Base-by-base conservation (phyloP, 2,888 invertebrate genomes). In the Perizoma affinitatum region DNA sequence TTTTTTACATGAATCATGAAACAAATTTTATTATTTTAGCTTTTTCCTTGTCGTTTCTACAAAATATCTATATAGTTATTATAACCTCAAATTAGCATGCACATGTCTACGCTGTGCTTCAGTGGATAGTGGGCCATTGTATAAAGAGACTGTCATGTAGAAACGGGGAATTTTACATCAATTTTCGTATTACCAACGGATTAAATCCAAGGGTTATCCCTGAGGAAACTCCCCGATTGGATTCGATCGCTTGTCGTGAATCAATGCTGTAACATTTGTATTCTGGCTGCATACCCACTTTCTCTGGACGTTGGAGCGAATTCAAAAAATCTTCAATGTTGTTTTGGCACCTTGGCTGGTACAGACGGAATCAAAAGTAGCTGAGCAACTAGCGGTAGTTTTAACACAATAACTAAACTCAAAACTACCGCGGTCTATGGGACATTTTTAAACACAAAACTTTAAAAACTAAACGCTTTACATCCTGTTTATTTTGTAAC, bases 161-260 rank as follows among this genome's bases (percentile, higher is more conserved):
- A 73, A 56, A 75, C 75, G 76, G 80, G 79, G 84, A 85, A 83
- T 87, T 87, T 87, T 87, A 90, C 90, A 89, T 89, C 90, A 90
- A 90, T 91, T 91, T 90, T 91, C 89, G 88, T 88, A 90, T 91
- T 91, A 91, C 88, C 88, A 80, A 91, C 87, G 89, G 90, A 91
- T 91, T 91, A 90, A 89, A 90, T 87, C 85, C 81, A 84, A 85
- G 86, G 88, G 86, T 88, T 86, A 84, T 83, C 80, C 82, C 81
- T 81, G 80, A 73, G 75, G 77, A 85, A 88, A 88, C 80, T 88
- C 87, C 83, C 76, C 86, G 83, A 88, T 90, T 89, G 87, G 88
- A 86, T 86, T 84, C 82, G 76, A 75, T 78, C 71, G 75, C 69
- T 78, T 78, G 82, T 84, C 85, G 87, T 87, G 88, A 90, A 88